Evolutionary conservation across 2,113 vertebrate genomes (phyloP).

Genomic region (Dryoscopus gambensis): DNA sequence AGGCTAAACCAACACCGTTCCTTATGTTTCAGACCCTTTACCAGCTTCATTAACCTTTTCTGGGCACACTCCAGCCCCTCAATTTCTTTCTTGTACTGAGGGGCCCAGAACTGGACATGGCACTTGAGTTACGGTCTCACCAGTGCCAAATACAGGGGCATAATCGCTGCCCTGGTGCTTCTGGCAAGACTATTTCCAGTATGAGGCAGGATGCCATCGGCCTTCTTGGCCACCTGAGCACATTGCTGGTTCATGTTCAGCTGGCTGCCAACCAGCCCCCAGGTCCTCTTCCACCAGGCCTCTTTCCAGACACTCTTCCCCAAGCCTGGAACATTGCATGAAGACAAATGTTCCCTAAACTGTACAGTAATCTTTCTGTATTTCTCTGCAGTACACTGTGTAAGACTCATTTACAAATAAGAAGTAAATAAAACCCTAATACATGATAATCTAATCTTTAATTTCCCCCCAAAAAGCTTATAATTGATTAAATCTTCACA

Average conservation of each 20-base stretch:
- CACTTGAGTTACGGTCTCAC: rapidly evolving
- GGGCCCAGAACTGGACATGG: not conserved
- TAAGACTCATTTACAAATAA: not conserved
- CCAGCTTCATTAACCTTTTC: not conserved
- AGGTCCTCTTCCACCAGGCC: not conserved
- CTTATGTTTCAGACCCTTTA: not conserved
- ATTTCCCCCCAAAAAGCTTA: not conserved
- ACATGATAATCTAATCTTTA: not conserved
- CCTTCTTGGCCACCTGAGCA: not conserved
- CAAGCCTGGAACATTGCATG: not conserved
- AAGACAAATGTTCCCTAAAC: not conserved
- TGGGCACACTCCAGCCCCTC: not conserved
- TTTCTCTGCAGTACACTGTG: not conserved
- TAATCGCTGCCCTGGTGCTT: not conserved
- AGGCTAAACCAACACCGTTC: not conserved
- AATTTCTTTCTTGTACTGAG: not conserved
- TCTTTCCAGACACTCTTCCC: not conserved
- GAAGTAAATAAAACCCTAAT: not conserved
- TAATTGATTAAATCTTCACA: not conserved
- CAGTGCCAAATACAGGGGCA: not conserved
- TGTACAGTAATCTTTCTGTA: not conserved
- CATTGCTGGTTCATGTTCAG: not conserved
- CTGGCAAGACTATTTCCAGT: not conserved
- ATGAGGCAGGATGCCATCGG: not conserved
- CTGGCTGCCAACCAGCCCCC: not conserved